Conservation (phyloP, 2,888 invertebrate genomes). For the Sinotaia quadrata region DNA sequence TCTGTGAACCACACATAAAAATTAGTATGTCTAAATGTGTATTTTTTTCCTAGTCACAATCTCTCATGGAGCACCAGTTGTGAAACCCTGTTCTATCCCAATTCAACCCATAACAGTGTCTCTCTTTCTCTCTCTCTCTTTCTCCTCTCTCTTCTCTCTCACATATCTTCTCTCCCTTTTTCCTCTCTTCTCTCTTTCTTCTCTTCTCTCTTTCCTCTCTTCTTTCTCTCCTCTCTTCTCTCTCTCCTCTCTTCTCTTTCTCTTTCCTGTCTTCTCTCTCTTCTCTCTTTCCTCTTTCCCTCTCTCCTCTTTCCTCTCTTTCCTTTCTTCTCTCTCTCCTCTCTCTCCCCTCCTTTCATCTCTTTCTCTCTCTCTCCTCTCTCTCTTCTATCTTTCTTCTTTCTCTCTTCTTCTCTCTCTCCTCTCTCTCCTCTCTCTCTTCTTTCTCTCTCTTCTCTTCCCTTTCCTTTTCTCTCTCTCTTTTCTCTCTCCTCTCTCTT, state of each 20-base stretch:
- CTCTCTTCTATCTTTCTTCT: background rate
- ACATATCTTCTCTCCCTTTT: too few species aligned
- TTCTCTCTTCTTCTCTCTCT: background rate
- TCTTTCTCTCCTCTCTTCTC: background rate
- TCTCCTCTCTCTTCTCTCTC: too few species aligned
- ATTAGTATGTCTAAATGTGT: too few species aligned
- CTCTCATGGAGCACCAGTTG: too few species aligned
- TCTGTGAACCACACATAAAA: too few species aligned
- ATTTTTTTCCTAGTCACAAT: too few species aligned
- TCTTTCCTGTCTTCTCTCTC: background rate
- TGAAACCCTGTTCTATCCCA: too few species aligned
- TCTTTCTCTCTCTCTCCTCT: background rate
- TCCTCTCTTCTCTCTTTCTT: too few species aligned
- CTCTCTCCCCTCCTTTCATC: background rate
- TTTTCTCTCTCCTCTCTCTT: background rate
- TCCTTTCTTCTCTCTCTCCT: background rate
- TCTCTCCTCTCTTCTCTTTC: slow-evolving; percentile 6
- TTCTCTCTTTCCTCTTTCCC: too few species aligned
- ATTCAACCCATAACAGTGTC: too few species aligned
- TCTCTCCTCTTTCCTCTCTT: background rate
- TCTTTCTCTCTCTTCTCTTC: background rate
- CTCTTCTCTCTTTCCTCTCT: background rate
- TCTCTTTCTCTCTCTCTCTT: too few species aligned
- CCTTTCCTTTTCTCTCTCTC: background rate
- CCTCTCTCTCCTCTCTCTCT: background rate